A percentile compares a stretch with the other conserved stretches of the same genome.
Evolutionary conservation across 2,797 vertebrate species (phyloP).

Genomic region (Microctenopoma steveboyesi): DNA sequence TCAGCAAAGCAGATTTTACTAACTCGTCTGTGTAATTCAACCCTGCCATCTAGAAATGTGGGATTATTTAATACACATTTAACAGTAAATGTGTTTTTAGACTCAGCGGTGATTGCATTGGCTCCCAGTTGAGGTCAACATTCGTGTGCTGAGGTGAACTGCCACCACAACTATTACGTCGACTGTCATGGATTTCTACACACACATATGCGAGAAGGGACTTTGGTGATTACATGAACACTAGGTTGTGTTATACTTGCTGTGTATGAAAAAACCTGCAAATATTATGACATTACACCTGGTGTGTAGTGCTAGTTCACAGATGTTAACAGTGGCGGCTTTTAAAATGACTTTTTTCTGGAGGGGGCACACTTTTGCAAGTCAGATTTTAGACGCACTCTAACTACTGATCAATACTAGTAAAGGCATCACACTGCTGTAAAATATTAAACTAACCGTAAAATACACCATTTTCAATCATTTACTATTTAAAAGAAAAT

Average conservation of each 20-base stretch:
- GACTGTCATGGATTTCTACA: neutral
- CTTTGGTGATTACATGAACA: neutral
- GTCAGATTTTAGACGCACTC: too few species aligned
- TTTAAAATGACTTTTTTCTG: too few species aligned
- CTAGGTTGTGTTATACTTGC: neutral
- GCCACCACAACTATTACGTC: too few species aligned
- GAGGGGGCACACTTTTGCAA: too few species aligned
- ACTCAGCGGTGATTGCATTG: neutral
- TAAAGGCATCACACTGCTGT: too few species aligned
- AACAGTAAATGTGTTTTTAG: slow-evolving; percentile 10
- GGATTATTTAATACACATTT: neutral
- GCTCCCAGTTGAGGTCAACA: neutral
- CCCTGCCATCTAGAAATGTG: slow-evolving; percentile 5
- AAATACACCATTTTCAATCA: too few species aligned
- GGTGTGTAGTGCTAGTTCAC: neutral
- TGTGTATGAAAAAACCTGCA: neutral
- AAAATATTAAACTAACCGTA: too few species aligned
- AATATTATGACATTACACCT: neutral
- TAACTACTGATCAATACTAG: too few species aligned
- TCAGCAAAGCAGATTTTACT: slow-evolving; percentile 61
- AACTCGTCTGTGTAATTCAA: slow-evolving; percentile 29
- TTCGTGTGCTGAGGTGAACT: neutral
- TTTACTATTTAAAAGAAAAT: too few species aligned
- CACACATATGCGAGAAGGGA: neutral
- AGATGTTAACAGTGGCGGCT: neutral